These are phyloP conservation scores for Hemistola chrysoprasaria DNA, from an alignment of 2,888 invertebrate genomes.

Conservation along the genomic window DNA sequence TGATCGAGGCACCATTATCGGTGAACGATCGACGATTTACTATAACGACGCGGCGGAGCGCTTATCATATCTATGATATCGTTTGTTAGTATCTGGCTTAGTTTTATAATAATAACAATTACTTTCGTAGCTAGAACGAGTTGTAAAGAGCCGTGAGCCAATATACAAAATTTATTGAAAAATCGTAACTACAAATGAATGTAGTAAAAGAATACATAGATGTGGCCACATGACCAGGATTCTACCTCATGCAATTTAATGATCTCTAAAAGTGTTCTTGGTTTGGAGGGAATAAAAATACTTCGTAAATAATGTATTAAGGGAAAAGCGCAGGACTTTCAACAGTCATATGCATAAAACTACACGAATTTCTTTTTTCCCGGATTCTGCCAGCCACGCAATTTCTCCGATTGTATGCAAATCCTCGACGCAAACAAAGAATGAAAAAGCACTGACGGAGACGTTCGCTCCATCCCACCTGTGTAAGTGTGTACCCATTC, in stretches of 20 bases:
- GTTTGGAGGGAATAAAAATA: constrained; percentile 20
- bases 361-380: constrained; percentile 64
- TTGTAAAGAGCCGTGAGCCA: neutral
- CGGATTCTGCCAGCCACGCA: constrained; percentile 62
- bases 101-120: constrained; percentile 1
- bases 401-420: constrained; percentile 80
- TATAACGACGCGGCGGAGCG: constrained; percentile 15
- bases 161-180: too few species aligned
- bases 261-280: constrained; percentile 8
- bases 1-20: constrained; percentile 54
- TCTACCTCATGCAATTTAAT: constrained; percentile 7
- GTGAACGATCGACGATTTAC: constrained; percentile 44
- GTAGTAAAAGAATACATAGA: neutral
- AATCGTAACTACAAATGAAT: too few species aligned
- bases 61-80: constrained; percentile 25
- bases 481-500: constrained; percentile 39
- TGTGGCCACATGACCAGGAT: neutral
- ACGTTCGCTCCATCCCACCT: constrained; percentile 64
- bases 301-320: constrained; percentile 25
- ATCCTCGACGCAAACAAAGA: constrained; percentile 76
- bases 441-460: constrained; percentile 72
- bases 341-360: constrained; percentile 60
- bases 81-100: constrained; percentile 12
- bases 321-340: constrained; percentile 40
- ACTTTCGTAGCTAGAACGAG: neutral